Evolutionary conservation across 1,140 invertebrate genomes (phyloP), one percentile per base, ranked within the genome.

Genomic region (Nasonia vitripennis): DNA sequence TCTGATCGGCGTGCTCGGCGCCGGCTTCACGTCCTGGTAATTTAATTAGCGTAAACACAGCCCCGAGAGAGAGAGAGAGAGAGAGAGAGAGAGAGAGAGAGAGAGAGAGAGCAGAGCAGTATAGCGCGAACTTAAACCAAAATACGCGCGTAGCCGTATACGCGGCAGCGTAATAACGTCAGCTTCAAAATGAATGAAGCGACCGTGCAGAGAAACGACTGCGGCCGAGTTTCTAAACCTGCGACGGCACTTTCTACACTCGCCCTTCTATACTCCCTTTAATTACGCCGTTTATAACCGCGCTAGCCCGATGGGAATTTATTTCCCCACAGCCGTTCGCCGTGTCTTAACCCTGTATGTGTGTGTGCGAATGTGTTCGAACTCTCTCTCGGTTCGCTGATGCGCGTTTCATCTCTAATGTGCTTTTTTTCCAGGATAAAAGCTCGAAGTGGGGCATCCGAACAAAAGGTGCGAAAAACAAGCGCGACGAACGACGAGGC

Each of bases 41-140:
- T 80, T 75, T 81, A 85, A 81, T 85, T 85, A 81, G 45, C 51
- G 84, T 81, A 85, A 85, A 85, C 73, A 85, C 7, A 78, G 68
- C 23, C 9, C 31, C 3, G 75, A 73, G 70, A 73, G 55, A 62
- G 55, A 62, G 55, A 62, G 55, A 62, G 20, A 62, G 55, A 7
- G 70, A 73, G 55, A 62, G 55, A 62, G 55, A 62, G 55, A 62
- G 20, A 62, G 55, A 7, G 70, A 73, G 55, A 62, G 55, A 62
- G 20, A 9, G 48, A 62, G 55, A 62, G 55, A 62, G 20, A 62
- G 55, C 2, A 73, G 55, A 62, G 55, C 20, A 14, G 41, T 45
- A 48, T 17, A 17, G 82, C 45, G 71, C 9, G 20, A 84, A 81
- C 84, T 79, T 79, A 74, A 81, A 37, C 41, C 62, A 79, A 79